These are phyloP conservation scores for Macroteleia sp. DNA, from an alignment of 2,888 invertebrate genomes.

Conservation along the genomic window DNA sequence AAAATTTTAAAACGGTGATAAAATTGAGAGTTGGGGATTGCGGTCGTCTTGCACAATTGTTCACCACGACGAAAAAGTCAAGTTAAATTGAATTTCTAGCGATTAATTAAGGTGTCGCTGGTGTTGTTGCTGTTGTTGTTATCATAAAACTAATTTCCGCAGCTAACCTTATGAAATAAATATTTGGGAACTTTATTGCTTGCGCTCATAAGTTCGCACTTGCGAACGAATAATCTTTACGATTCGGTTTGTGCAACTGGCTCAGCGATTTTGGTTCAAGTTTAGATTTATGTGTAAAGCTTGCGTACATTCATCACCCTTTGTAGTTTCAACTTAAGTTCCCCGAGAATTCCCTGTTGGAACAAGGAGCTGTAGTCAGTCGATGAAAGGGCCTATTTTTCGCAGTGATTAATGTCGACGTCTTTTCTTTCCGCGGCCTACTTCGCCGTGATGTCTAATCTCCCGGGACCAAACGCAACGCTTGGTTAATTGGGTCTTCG, in stretches of 20 bases:
- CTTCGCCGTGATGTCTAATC: conserved; percentile 13
- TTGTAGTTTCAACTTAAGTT: conserved; percentile 41
- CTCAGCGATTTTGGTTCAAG: conserved; percentile 32
- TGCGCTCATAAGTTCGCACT: conserved; percentile 5
- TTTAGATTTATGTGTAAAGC: conserved; percentile 39
- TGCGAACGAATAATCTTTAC: conserved; percentile 36
- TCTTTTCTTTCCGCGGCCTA: conserved; percentile 24
- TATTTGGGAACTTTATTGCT: conserved; percentile 28
- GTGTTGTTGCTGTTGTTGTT: neutral
- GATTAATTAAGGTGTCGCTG: conserved; percentile 13
- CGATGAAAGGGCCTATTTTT: conserved; percentile 34
- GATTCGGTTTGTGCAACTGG: conserved; percentile 26
- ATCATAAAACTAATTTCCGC: neutral
- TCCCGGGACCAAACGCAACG: neutral
- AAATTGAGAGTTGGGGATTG: conserved; percentile 17
- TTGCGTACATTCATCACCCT: conserved; percentile 32
- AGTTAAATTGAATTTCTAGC: conserved; percentile 3
- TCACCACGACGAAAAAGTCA: conserved; percentile 1
- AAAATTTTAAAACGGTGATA: conserved; percentile 31
- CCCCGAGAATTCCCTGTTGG: conserved; percentile 18
- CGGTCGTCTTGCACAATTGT: conserved; percentile 3
- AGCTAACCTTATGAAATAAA: too few relatives aligned
- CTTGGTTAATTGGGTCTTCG: conserved; percentile 23
- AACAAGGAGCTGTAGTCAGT: conserved; percentile 17
- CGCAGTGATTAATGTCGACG: conserved; percentile 21